phyloP scores from a whole-genome alignment of 2,888 invertebrate species.

The Ceriagrion tenellum region DNA sequence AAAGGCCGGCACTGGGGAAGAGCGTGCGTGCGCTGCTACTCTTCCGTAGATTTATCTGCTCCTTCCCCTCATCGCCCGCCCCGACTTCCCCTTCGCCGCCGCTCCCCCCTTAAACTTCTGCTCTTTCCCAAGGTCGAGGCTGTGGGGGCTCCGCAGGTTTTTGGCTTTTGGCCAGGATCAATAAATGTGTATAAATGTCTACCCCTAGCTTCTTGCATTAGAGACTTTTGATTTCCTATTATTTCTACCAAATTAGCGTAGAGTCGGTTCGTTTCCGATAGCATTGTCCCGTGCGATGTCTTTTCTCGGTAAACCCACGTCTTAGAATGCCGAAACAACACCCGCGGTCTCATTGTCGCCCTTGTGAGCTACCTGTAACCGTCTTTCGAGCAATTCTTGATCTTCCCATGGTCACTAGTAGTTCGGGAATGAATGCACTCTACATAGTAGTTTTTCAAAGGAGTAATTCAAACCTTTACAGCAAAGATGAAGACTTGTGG shows the following conservation, averaged over 20 bases:
- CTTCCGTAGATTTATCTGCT: constrained; percentile 65
- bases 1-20: neutral
- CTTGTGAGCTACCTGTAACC: neutral
- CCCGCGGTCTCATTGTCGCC: neutral
- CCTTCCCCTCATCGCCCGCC: constrained; percentile 4
- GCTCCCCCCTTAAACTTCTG: constrained; percentile 47
- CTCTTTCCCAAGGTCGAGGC: constrained; percentile 66
- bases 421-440: too few species aligned
- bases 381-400: too few species aligned
- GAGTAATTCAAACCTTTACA: too few species aligned
- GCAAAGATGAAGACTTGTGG: too few species aligned
- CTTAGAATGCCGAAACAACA: neutral
- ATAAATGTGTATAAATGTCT: constrained; percentile 66
- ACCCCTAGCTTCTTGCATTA: constrained; percentile 37
- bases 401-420: too few species aligned
- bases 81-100: neutral
- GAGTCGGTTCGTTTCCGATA: neutral
- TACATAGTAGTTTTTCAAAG: too few species aligned
- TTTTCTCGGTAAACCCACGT: neutral
- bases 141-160: constrained; percentile 63
- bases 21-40: constrained; percentile 39
- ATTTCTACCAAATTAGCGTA: neutral
- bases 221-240: neutral
- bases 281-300: neutral
- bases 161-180: constrained; percentile 67